Evolutionary conservation across 2,888 invertebrate species (phyloP), one percentile per base, ranked within the genome.

Genomic region (Luperina testacea): DNA sequence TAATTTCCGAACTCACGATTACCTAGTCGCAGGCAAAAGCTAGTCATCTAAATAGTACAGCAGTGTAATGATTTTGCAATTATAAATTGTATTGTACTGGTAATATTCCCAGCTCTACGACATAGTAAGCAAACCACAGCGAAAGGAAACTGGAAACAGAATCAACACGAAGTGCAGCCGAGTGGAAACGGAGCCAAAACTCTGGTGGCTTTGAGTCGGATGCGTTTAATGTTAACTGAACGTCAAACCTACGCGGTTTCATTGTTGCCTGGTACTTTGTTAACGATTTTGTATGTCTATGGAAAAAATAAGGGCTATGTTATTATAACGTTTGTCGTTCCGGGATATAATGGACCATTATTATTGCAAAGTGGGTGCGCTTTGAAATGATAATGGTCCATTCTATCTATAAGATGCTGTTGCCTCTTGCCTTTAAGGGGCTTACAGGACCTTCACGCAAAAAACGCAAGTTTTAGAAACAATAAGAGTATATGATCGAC

Each of bases 171-270:
- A 71, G 81, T 77, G 81, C 83, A 77, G 4, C 61, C 61, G 65
- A 69, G 51, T 73, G 69, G 81, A 85, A 85, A 57, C 70, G 57
- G 76, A 80, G 71, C 82, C 70, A 80, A 80, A 84, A 84, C 75
- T 84, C 69, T 81, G 84, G 83, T 83, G 72, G 81, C 72, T 73
- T 85, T 83, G 77, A 81, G 68, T 64, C 69, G 81, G 84, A 72
- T 81, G 81, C 84, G 69, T 83, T 83, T 84, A 80, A 72, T 80
- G 84, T 84, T 84, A 71, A 82, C 71, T 74, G 51, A 74, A 67
- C 77, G 42, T 64, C 67, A 78, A 85, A 71, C 67, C 80, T 63
- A 51, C 64, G 32, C 51, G 45, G 53, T 82, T 82, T 78, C 27
- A 63, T 82, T 61, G 71, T 82, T 77, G 70, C 77, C 77, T 82